phyloP scores from a whole-genome alignment of 2,888 invertebrate species.

The Tanypteryx hageni region DNA sequence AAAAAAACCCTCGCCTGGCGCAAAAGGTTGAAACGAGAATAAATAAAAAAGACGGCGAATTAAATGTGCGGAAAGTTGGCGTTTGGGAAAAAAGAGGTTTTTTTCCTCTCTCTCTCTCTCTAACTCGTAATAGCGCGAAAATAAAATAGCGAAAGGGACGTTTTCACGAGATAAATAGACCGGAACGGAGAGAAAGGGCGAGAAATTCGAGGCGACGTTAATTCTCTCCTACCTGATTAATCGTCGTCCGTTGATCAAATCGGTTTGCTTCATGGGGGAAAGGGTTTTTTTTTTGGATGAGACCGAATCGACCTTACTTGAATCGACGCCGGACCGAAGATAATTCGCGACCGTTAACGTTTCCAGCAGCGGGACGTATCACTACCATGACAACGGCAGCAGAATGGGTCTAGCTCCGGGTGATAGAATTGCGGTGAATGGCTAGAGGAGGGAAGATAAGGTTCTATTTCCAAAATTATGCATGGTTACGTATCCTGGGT shows the following conservation, averaged over 20 bases:
- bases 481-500: no score
- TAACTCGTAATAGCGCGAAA: no score
- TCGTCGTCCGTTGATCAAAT: constrained; percentile 5
- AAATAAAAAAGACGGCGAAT: not conserved
- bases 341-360: not conserved
- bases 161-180: not conserved
- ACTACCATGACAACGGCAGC: not conserved
- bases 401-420: not conserved
- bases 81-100: no score
- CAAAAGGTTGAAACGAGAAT: not conserved
- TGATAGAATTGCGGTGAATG: no score
- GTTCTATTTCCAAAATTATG: no score
- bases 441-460: no score
- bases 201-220: not conserved
- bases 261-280: not conserved
- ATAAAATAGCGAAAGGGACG: not conserved
- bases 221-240: not conserved
- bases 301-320: not conserved
- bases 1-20: not conserved
- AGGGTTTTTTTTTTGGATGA: not conserved
- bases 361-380: not conserved
- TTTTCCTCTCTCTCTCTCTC: no score
- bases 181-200: not conserved
- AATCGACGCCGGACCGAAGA: not conserved
- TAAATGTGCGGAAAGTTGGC: not conserved